Base-by-base conservation (phyloP, 2,797 vertebrate species). In the Hoplostethus mediterraneus region DNA sequence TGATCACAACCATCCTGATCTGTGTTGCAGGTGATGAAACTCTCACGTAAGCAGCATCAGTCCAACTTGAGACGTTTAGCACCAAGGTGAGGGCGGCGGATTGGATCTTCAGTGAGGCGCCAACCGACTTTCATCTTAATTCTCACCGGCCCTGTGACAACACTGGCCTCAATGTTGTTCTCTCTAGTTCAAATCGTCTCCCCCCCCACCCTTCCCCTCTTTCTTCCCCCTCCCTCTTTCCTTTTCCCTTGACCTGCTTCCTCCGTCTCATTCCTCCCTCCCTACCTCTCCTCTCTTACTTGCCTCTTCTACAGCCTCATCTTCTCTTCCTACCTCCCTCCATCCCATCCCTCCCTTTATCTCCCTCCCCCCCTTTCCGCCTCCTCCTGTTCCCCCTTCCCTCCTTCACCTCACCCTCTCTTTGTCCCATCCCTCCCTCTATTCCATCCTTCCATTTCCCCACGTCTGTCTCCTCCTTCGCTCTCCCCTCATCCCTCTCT, bases 21-120 rank as follows among this genome's bases (percentile, higher is more conserved):
- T 14, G n/a, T 67, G 63, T 47, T 67, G 57, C 13, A 21, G 40
- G 63, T 87, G 85, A 89, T 81, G 85, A 77, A 84, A 87, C 65
- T n/a, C 16, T 31, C 1, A n/a, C 0, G 63, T 79, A 75, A 85
- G 79, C 74, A 79, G 80, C 51, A 74, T 56, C 56, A 60, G 65
- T 63, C 52, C 25, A 17, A 79, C 53, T 28, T 13, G 58, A 75
- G 64, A 54, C 47, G 44, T 53, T 40, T 33, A 58, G 54, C 75
- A 36, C 47, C 55, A 47, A 71, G 77, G 73, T 79, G 84, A 82
- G 69, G 31, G 64, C 63, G 76, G 75, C 83, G 77, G 73, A 75
- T 73, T 68, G 10, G 48, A 82, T 84, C 61, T 74, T 57, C 67
- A 71, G 56, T 71, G n/a, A 51, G 65, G 33, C 16, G 33, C 63